Percentiles rank a stretch among this genome's conserved stretches.
Conservation (phyloP, 2,888 invertebrate species). For the Euproctis similis region DNA sequence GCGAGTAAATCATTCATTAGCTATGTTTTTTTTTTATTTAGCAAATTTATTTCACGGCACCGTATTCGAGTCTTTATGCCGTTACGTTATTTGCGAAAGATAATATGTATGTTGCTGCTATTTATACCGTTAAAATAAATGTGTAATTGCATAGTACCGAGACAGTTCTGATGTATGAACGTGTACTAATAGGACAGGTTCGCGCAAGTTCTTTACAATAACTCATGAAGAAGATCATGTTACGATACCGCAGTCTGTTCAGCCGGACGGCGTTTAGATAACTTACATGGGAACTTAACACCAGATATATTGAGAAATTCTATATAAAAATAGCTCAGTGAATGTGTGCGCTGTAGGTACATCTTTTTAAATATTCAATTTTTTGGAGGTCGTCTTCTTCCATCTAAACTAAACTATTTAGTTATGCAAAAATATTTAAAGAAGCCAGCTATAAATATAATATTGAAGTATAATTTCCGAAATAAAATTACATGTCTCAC, state of each 20-base stretch:
- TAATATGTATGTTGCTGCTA: too few species aligned
- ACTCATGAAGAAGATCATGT: slow-evolving; percentile 70
- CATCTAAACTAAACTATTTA: slow-evolving; percentile 39
- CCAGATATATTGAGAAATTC: slow-evolving; percentile 10
- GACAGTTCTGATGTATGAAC: slow-evolving; percentile 39
- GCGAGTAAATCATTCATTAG: too few species aligned
- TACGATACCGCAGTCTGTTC: too few species aligned
- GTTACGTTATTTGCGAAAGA: too few species aligned
- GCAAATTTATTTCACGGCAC: too few species aligned
- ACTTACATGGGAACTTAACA: slow-evolving; percentile 44
- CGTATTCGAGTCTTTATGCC: too few species aligned
- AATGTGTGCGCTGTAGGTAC: slow-evolving; percentile 6
- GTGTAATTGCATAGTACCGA: slow-evolving; percentile 25
- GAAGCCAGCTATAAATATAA: slow-evolving; percentile 64
- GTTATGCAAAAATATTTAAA: slow-evolving; percentile 40
- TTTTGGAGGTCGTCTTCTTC: slow-evolving; percentile 53
- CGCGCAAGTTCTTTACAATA: slow-evolving; percentile 55
- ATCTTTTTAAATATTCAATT: slow-evolving; percentile 36
- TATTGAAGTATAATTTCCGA: slow-evolving; percentile 57
- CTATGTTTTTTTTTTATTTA: too few species aligned
- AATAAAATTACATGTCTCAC: slow-evolving; percentile 61
- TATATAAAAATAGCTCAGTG: slow-evolving; percentile 6
- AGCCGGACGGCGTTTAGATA: too few species aligned
- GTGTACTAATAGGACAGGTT: slow-evolving; percentile 45
- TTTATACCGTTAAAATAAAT: slow-evolving; percentile 39